Percentiles rank a stretch among this genome's conserved stretches.
Evolutionary conservation across 2,113 vertebrate genomes (phyloP).

Genomic region (Menura novaehollandiae): DNA sequence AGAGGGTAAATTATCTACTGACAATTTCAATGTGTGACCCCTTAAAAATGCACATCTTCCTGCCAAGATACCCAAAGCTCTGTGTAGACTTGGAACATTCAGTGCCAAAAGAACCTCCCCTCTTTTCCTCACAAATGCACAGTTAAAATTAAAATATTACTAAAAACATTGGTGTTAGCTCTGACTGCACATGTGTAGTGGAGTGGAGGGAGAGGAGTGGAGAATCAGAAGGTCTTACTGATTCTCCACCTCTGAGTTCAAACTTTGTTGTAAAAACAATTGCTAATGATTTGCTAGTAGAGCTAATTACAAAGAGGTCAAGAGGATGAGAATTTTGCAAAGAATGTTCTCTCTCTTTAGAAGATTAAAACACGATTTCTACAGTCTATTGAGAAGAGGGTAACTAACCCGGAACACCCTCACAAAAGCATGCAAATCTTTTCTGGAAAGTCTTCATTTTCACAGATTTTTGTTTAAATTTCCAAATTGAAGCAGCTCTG

Average conservation of each 20-base stretch:
- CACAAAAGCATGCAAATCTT: neutral
- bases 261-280: neutral
- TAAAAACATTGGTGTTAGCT: neutral
- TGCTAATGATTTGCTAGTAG: neutral
- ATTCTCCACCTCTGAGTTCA: neutral
- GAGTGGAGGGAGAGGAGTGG: neutral
- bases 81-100: neutral
- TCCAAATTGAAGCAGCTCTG: neutral
- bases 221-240: neutral
- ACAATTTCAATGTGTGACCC: constrained; percentile 20
- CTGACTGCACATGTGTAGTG: neutral
- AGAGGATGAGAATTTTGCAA: neutral
- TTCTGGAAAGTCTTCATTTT: neutral
- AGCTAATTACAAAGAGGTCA: neutral
- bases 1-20: neutral
- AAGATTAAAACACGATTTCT: neutral
- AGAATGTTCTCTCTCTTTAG: neutral
- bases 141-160: neutral
- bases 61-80: constrained; percentile 13
- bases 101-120: neutral
- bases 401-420: neutral
- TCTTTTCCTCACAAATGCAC: neutral
- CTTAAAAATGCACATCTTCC: constrained; percentile 32
- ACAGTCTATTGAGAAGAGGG: neutral
- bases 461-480: neutral